A percentile compares a stretch with the other conserved stretches of the same genome.
phyloP scores from a whole-genome alignment of 2,888 invertebrate genomes.

The Eustalomyia histrio region DNA sequence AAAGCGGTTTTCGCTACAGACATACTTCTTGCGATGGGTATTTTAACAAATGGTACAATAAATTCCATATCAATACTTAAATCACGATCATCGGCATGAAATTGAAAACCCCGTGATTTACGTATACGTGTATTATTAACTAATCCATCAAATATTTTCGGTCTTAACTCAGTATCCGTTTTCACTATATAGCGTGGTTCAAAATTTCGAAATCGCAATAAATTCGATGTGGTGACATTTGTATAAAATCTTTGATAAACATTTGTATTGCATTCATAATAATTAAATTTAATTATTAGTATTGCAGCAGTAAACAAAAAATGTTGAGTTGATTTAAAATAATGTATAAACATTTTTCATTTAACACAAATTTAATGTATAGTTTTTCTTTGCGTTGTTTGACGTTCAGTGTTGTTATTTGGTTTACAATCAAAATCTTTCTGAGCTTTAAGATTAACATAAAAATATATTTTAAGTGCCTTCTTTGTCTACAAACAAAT shows the following conservation, averaged over 20 bases:
- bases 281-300: slow-evolving; percentile 39
- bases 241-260: slow-evolving; percentile 53
- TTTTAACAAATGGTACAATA: slow-evolving; percentile 82
- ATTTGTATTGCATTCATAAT: slow-evolving; percentile 62
- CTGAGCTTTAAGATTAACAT: slow-evolving; percentile 11
- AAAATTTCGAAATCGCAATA: slow-evolving; percentile 73
- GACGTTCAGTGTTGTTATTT: not conserved
- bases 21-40: slow-evolving; percentile 81
- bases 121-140: slow-evolving; percentile 67
- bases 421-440: slow-evolving; percentile 20
- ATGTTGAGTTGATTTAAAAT: slow-evolving; percentile 2
- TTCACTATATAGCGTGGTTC: slow-evolving; percentile 68
- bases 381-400: not conserved
- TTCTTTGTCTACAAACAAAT: not conserved
- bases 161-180: not conserved
- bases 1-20: slow-evolving; percentile 71
- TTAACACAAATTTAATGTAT: not conserved
- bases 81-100: slow-evolving; percentile 73
- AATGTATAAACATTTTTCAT: slow-evolving; percentile 28
- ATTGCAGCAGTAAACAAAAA: slow-evolving; percentile 10
- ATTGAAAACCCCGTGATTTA: slow-evolving; percentile 73
- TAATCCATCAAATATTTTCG: not conserved
- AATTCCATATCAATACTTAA: slow-evolving; percentile 81
- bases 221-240: slow-evolving; percentile 63
- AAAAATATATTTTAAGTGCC: too few species aligned